Evolutionary conservation across 2,888 invertebrate genomes (phyloP), one percentile per base, ranked within the genome.

Genomic region (Octodonta nipae): DNA sequence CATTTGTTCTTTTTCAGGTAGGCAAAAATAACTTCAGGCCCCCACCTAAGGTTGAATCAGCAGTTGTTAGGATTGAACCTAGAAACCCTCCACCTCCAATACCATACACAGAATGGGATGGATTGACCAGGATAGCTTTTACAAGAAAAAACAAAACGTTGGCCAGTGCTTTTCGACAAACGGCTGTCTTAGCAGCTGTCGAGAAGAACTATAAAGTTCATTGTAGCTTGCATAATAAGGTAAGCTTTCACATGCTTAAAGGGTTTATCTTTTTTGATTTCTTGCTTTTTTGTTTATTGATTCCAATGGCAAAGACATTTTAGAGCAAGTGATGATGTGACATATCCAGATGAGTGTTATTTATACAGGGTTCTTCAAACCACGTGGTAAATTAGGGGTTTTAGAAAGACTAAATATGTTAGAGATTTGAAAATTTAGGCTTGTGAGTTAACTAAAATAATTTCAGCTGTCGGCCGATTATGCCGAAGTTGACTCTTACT

Each of bases 11-110:
- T 63, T 63, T 44, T 58, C 15, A 81, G 78, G 89, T 96, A 50
- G 95, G 95, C 2, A 91, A 87, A 65, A 96, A 96, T 60, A 98
- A 98, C 64, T 98, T 99, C 56, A 75, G 84, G 41, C 98, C 98
- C 11, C 96, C 98, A 25, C 98, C 98, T 4, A 96, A 96, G 71
- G 96, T 99, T 1, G 98, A 99, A 60, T 96, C 96, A 0, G 87
- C 86, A 62, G 96, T 99, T 2, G 93, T 99, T 0, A 71, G 98
- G 51, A 81, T 99, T 55, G 96, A 98, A 57, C 98, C 98, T 0
- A 75, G 83, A 52, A 93, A 93, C 65, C 98, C 98, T 13, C 91
- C 95, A 17, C 96, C 96, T 5, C 82, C 87, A 0, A 84, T 98
- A 6, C 86, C 91, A 58, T 96, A 88, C 62, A 76, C 83, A 47